These are phyloP conservation scores for Penaeus chinensis DNA, from an alignment of 1,140 invertebrate genomes.

Conservation along the genomic window DNA sequence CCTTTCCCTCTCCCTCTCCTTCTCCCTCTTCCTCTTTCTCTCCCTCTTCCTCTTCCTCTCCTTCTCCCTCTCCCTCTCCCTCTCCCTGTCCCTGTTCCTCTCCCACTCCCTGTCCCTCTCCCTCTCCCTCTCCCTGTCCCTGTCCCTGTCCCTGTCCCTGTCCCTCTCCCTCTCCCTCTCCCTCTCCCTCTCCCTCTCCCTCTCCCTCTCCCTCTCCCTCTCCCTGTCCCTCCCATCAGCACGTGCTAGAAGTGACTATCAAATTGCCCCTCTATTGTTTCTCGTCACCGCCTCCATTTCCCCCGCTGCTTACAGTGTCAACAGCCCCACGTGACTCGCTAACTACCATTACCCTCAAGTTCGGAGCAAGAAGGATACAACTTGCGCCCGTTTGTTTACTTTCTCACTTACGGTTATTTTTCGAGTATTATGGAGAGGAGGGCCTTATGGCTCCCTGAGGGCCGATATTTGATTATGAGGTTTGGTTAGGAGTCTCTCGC, in stretches of 20 bases:
- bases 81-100: background rate
- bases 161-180: background rate
- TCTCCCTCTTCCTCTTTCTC: background rate
- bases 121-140: background rate
- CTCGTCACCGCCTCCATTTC: too few relatives aligned
- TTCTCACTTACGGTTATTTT: too few relatives aligned
- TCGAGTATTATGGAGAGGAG: conserved; percentile 7
- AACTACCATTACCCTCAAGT: too few relatives aligned
- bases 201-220: background rate
- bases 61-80: background rate
- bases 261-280: too few relatives aligned
- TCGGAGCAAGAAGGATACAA: too few relatives aligned
- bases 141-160: background rate
- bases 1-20: background rate
- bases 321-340: too few relatives aligned
- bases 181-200: background rate
- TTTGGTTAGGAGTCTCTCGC: background rate
- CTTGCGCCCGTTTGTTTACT: too few relatives aligned
- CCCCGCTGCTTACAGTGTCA: too few relatives aligned
- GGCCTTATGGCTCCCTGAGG: background rate
- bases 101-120: background rate
- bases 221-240: background rate
- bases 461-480: conserved; percentile 3
- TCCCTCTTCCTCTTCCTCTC: background rate
- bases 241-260: background rate